Conservation (phyloP, 2,113 vertebrate species). For the Corydoras sp. region DNA sequence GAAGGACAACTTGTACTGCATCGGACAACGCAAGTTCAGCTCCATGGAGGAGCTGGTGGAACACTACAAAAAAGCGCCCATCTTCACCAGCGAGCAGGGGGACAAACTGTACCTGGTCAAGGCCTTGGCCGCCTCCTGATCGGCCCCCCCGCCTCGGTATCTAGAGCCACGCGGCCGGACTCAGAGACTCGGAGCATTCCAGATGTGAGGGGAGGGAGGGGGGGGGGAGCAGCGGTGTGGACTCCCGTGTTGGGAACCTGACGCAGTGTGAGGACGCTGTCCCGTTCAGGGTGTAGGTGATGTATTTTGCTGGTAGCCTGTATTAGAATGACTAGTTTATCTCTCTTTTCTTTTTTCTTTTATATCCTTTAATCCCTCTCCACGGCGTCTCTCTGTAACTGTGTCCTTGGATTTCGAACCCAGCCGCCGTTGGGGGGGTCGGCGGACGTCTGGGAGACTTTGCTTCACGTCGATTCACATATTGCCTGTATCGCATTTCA, state of each 20-base stretch:
- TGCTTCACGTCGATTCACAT: neutral
- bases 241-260: conserved; percentile 55
- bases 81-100: conserved; percentile 88
- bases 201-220: conserved; percentile 39
- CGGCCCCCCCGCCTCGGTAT: conserved; percentile 52
- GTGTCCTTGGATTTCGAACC: conserved; percentile 11
- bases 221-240: conserved; percentile 42
- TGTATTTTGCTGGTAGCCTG: conserved; percentile 65
- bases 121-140: conserved; percentile 78
- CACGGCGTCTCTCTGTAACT: conserved; percentile 2
- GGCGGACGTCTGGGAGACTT: too few relatives aligned
- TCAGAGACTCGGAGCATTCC: conserved; percentile 59
- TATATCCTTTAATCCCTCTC: conserved; percentile 53
- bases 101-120: conserved; percentile 88
- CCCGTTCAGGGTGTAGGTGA: conserved; percentile 61
- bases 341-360: conserved; percentile 53
- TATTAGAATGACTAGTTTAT: conserved; percentile 59
- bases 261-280: conserved; percentile 57
- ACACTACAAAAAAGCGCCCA: conserved; percentile 92
- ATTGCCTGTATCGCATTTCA: conserved; percentile 38
- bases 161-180: conserved; percentile 55
- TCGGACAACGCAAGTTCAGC: conserved; percentile 87
- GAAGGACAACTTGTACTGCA: conserved; percentile 84
- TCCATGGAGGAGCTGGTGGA: conserved; percentile 89
- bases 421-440: conserved; percentile 26